These are phyloP conservation scores for Cacatua alba DNA, from an alignment of 2,113 vertebrate species.

Conservation along the genomic window DNA sequence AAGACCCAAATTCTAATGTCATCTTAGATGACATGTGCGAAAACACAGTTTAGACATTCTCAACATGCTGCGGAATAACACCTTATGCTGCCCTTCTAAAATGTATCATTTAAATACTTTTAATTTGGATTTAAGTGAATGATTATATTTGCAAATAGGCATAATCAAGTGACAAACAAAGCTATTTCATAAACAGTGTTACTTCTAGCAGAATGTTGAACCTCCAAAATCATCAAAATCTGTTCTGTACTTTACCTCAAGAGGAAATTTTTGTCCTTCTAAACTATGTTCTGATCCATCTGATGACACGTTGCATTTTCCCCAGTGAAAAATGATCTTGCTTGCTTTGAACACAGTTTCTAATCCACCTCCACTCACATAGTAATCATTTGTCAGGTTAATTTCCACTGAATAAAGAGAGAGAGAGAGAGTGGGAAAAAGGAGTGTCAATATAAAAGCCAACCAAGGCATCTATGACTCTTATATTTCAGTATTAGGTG, in stretches of 20 bases:
- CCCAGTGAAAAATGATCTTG: constrained; percentile 95
- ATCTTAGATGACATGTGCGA: not conserved
- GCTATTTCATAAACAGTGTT: not conserved
- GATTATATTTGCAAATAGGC: not conserved
- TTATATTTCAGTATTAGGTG: not conserved
- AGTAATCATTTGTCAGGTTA: constrained; percentile 89
- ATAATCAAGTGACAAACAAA: not conserved
- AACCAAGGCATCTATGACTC: not conserved
- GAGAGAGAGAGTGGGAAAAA: not conserved
- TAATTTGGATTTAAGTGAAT: not conserved
- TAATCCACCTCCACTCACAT: constrained; percentile 87
- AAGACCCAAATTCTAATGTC: not conserved
- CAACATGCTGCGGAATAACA: not conserved
- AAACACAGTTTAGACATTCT: not conserved
- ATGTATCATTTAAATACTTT: not conserved
- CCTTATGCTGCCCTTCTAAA: not conserved
- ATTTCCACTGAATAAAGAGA: constrained; percentile 84
- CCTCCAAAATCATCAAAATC: not conserved
- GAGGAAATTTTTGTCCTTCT: constrained; percentile 90
- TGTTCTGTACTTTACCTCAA: constrained; percentile 83
- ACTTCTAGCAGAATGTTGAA: not conserved
- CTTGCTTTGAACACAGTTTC: constrained; percentile 88
- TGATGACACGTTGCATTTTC: constrained; percentile 90
- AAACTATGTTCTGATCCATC: constrained; percentile 95
- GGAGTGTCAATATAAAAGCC: not conserved